These are phyloP conservation scores for Eristalis tenax DNA, from an alignment of 2,888 invertebrate genomes.

Conservation along the genomic window DNA sequence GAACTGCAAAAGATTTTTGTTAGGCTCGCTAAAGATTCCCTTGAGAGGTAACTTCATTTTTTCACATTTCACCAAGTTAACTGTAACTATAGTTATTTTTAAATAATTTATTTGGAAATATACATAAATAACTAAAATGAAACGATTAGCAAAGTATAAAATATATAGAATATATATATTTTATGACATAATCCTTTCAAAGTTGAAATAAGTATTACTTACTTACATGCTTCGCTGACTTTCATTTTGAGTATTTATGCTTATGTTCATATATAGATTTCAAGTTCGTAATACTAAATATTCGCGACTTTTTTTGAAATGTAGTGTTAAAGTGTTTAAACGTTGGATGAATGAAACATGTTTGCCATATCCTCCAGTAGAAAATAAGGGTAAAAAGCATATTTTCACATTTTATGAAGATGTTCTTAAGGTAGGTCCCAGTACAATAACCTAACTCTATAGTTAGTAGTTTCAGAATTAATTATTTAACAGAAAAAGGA, in stretches of 20 bases:
- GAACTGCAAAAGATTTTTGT: constrained; percentile 91
- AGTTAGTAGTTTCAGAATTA: constrained; percentile 76
- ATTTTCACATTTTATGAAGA: constrained; percentile 91
- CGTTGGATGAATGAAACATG: constrained; percentile 94
- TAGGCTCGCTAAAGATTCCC: constrained; percentile 88
- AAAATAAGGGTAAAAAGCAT: constrained; percentile 82
- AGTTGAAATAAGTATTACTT: too few relatives aligned
- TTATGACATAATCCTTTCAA: too few relatives aligned
- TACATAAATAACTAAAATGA: too few relatives aligned
- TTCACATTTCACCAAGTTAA: too few relatives aligned
- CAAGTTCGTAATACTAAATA: background rate
- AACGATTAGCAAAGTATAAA: too few relatives aligned
- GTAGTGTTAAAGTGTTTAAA: constrained; percentile 87
- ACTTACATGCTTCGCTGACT: too few relatives aligned
- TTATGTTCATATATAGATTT: too few relatives aligned
- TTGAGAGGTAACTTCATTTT: constrained; percentile 84
- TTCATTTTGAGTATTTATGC: too few relatives aligned
- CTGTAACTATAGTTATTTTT: too few relatives aligned
- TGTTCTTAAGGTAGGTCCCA: constrained; percentile 84
- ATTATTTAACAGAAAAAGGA: constrained; percentile 87
- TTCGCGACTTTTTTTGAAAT: background rate
- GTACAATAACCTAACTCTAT: background rate
- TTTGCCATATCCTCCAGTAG: constrained; percentile 84
- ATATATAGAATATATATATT: too few relatives aligned
- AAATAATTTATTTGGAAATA: too few relatives aligned